Percentiles rank a stretch among this genome's conserved stretches.
These are phyloP conservation scores for Campylomormyrus tamandua DNA, from an alignment of 2,113 vertebrate genomes.

Conservation along the genomic window DNA sequence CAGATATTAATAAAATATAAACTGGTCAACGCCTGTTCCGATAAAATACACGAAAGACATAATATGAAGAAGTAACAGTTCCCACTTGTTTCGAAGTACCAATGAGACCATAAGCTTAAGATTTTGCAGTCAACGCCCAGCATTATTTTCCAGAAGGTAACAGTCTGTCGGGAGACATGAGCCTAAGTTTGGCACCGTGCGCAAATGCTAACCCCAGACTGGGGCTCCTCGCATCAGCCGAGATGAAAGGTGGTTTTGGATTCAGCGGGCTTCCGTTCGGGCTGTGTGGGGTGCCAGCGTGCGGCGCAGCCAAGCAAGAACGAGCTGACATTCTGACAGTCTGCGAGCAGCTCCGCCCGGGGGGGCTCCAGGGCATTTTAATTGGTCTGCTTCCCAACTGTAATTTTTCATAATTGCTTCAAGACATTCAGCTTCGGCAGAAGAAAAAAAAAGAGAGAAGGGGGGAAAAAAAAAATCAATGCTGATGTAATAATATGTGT, in stretches of 20 bases:
- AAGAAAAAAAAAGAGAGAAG: neutral
- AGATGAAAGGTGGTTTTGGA: neutral
- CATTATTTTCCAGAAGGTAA: neutral
- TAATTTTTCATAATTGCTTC: conserved; percentile 33
- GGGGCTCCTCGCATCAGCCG: neutral
- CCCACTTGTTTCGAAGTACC: neutral
- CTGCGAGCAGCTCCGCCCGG: neutral
- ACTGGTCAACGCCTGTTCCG: neutral
- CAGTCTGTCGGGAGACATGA: neutral
- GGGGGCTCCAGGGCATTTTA: conserved; percentile 19
- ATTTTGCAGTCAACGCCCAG: neutral
- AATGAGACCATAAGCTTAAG: neutral
- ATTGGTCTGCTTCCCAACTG: conserved; percentile 27
- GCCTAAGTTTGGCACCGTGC: neutral
- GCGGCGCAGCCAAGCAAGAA: conserved; percentile 9
- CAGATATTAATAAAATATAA: neutral
- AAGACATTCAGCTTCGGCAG: conserved; percentile 15
- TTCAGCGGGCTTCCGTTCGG: neutral
- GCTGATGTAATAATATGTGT: conserved; percentile 31
- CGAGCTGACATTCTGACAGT: conserved; percentile 23
- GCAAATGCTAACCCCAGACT: neutral
- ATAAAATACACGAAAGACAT: neutral
- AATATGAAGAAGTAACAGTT: neutral
- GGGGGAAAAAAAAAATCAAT: conserved; percentile 23
- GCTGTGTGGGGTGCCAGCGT: neutral